Evolutionary conservation across 2,888 invertebrate species (phyloP).

Genomic region (Tetropium fuscum): DNA sequence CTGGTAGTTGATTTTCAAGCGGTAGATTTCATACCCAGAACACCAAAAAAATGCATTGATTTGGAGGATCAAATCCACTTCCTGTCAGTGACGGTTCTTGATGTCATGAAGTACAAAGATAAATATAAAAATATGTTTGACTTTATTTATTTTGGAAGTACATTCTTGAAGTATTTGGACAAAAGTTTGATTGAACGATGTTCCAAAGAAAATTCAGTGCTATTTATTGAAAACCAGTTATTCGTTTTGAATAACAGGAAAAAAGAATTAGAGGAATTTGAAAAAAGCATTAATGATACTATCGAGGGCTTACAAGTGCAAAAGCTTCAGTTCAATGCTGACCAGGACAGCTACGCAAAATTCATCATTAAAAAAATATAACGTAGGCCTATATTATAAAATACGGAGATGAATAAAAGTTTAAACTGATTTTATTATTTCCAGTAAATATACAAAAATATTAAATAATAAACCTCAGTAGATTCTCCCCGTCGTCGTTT

Average conservation of each 20-base stretch:
- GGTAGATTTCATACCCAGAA: slow-evolving; percentile 46
- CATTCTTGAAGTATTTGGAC: slow-evolving; percentile 69
- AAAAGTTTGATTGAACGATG: slow-evolving; percentile 71
- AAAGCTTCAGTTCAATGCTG: slow-evolving; percentile 55
- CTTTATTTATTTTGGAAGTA: slow-evolving; percentile 75
- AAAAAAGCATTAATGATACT: slow-evolving; percentile 70
- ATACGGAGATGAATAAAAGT: too few species aligned
- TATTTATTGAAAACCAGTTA: slow-evolving; percentile 78
- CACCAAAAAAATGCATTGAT: slow-evolving; percentile 64
- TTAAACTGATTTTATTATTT: too few species aligned
- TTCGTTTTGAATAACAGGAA: slow-evolving; percentile 73
- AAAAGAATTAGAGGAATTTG: slow-evolving; percentile 71
- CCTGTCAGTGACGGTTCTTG: slow-evolving; percentile 72
- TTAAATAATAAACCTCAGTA: too few species aligned
- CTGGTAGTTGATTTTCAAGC: slow-evolving; percentile 62
- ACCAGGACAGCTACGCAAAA: slow-evolving; percentile 69
- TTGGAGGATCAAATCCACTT: slow-evolving; percentile 72
- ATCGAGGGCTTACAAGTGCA: slow-evolving; percentile 67
- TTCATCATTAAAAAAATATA: slow-evolving; percentile 56
- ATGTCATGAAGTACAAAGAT: slow-evolving; percentile 71
- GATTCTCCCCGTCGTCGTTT: too few species aligned
- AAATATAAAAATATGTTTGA: slow-evolving; percentile 76
- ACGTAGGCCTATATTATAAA: slow-evolving; percentile 10
- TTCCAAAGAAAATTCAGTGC: slow-evolving; percentile 68
- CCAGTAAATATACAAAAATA: too few species aligned